Base-by-base conservation (phyloP, 2,113 vertebrate genomes). In the Eonycteris spelaea region DNA sequence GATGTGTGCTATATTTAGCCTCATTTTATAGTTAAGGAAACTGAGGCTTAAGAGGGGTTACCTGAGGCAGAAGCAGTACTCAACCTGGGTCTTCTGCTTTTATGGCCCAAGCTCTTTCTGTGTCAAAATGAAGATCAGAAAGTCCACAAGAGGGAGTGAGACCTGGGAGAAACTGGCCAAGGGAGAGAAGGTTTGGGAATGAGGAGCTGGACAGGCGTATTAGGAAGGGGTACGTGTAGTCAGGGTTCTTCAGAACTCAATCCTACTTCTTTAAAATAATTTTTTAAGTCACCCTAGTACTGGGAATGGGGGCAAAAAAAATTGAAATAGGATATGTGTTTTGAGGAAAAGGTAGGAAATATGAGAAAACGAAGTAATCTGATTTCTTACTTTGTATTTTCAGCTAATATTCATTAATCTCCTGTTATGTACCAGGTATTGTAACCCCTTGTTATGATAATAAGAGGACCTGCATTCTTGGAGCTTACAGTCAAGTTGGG, bases 1-100 rank as follows among this genome's bases (percentile, higher is more conserved):
- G 7, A 3, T 61, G 15, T 30, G 4, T 73, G 5, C 65, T 79
- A 33, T 90, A 73, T 92, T 88, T 78, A 83, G 35, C 19, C 40
- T 45, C 80, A 63, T 86, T 80, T 96, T 55, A 82, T n/a, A 95
- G 48, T 73, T 79, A 82, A 86, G 48, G 59, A 90, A 90, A 95
- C 14, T 53, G 74, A 95, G 79, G 30, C 30, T 75, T 43, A 40
- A n/a, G 53, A 75, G 86, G 6, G 16, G 16, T 82, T 61, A 70
- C 61, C 8, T 82, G 8, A 75, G 74, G 22, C 85, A 90, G 80
- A 93, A 51, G 80, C 40, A 74, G 51, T 26, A 33, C 24, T 73
- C n/a, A 86, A 10, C 13, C 7, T 90, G 79, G n/a, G 48, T 82
- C 85, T 92, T 79, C 30, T 93, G 67, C 74, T 26, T 90, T 74